These are phyloP conservation scores for Patiria pectinifera DNA, from an alignment of 53 echinoderm and acorn worm species.

Conservation along the genomic window DNA sequence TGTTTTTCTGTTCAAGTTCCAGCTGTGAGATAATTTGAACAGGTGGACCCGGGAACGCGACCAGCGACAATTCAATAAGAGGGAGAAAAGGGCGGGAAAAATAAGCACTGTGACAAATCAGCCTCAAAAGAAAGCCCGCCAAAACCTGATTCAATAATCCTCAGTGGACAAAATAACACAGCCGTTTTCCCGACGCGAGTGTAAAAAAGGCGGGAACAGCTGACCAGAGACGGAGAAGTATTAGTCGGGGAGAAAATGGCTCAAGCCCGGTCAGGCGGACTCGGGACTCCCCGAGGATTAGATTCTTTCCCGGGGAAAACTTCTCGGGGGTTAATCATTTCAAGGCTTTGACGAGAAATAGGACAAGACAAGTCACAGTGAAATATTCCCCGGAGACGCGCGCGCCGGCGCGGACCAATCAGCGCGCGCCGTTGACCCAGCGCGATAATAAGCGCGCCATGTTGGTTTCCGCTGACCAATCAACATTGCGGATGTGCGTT, in stretches of 20 bases:
- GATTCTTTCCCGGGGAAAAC: constrained; percentile 6
- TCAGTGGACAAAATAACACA: neutral
- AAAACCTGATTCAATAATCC: constrained; percentile 49
- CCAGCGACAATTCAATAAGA: constrained; percentile 38
- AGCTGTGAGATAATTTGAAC: constrained; percentile 46
- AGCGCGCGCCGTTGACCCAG: neutral
- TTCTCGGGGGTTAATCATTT: constrained; percentile 1
- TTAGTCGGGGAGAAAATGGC: neutral
- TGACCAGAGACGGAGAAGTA: neutral
- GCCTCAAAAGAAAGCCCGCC: constrained; percentile 21
- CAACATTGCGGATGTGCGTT: constrained; percentile 4
- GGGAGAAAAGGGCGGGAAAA: neutral
- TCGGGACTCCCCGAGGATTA: constrained; percentile 23
- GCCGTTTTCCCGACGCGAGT: neutral
- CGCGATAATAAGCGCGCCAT: constrained; percentile 11
- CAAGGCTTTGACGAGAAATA: constrained; percentile 25
- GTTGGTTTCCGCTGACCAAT: constrained; percentile 49
- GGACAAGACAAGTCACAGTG: neutral
- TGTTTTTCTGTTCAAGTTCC: neutral
- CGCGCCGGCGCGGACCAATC: neutral
- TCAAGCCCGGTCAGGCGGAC: neutral
- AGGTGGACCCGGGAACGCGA: constrained; percentile 17
- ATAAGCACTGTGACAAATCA: constrained; percentile 32
- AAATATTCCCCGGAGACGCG: neutral
- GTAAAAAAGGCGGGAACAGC: constrained; percentile 8